Conservation (phyloP, 2,797 vertebrate species). For the Odontamblyopus rebecca region DNA sequence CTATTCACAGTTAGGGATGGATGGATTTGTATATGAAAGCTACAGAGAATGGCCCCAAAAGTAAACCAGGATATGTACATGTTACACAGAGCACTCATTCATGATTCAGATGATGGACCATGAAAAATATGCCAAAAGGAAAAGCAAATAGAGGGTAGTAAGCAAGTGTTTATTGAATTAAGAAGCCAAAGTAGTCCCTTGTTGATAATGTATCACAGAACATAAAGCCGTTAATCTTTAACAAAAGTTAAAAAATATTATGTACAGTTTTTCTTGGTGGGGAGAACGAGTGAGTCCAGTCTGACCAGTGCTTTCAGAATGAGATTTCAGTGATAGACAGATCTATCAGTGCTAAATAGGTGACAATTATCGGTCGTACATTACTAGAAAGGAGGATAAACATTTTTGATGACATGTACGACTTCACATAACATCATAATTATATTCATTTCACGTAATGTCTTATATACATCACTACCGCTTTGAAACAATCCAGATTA, state of each 20-base stretch:
- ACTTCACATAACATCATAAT: neutral
- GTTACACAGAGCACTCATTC: constrained; percentile 67
- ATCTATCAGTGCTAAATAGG: neutral
- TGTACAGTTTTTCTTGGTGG: too few species aligned
- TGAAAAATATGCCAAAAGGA: constrained; percentile 5
- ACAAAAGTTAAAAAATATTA: neutral
- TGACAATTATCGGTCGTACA: neutral
- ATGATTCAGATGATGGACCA: constrained; percentile 34
- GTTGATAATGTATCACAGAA: neutral
- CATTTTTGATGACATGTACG: neutral
- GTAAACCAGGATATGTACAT: constrained; percentile 11
- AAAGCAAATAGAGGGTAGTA: constrained; percentile 1
- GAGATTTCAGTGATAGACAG: neutral
- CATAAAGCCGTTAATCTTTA: neutral
- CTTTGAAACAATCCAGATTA: neutral
- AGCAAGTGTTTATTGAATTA: neutral
- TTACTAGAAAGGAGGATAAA: neutral
- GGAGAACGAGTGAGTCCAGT: neutral
- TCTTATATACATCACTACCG: neutral
- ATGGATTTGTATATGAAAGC: neutral
- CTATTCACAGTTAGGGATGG: neutral
- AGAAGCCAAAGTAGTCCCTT: neutral
- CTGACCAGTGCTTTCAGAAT: neutral
- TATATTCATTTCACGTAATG: neutral
- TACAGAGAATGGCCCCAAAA: constrained; percentile 19